Evolutionary conservation across 2,888 invertebrate species (phyloP).

Genomic region (Archaeoteleia sp.): DNA sequence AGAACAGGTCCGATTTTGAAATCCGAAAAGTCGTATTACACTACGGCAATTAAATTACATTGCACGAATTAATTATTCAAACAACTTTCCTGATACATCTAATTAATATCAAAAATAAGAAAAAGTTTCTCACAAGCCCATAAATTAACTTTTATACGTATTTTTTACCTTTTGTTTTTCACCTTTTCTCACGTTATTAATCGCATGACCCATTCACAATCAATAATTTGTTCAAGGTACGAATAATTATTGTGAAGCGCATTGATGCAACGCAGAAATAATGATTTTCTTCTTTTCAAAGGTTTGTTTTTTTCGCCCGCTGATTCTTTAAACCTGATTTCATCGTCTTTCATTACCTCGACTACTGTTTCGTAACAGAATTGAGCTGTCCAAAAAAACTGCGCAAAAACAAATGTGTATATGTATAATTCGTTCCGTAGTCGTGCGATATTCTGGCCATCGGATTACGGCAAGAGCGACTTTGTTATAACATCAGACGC

Average conservation of each 20-base stretch:
- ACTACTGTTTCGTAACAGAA: constrained; percentile 27
- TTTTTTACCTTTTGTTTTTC: too few species aligned
- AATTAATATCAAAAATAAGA: too few species aligned
- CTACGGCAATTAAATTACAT: too few species aligned
- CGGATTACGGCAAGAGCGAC: constrained; percentile 31
- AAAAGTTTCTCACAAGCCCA: too few species aligned
- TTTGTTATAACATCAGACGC: constrained; percentile 50
- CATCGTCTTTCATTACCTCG: constrained; percentile 15
- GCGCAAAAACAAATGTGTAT: not conserved
- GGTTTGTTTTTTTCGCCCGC: constrained; percentile 12
- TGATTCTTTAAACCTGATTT: constrained; percentile 7
- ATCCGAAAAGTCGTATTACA: too few species aligned
- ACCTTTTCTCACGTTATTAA: not conserved
- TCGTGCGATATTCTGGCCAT: constrained; percentile 16
- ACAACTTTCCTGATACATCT: too few species aligned
- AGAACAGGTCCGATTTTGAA: too few species aligned
- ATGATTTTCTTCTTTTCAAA: constrained; percentile 1
- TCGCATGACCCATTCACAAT: not conserved
- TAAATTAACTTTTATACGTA: too few species aligned
- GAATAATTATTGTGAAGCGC: constrained; percentile 7
- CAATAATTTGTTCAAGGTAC: constrained; percentile 7
- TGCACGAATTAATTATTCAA: too few species aligned
- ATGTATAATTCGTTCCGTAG: constrained; percentile 8
- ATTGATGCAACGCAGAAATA: constrained; percentile 7
- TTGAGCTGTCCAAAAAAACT: constrained; percentile 15